phyloP scores from a whole-genome alignment of 2,797 vertebrate species.

The Sciurus carolinensis region DNA sequence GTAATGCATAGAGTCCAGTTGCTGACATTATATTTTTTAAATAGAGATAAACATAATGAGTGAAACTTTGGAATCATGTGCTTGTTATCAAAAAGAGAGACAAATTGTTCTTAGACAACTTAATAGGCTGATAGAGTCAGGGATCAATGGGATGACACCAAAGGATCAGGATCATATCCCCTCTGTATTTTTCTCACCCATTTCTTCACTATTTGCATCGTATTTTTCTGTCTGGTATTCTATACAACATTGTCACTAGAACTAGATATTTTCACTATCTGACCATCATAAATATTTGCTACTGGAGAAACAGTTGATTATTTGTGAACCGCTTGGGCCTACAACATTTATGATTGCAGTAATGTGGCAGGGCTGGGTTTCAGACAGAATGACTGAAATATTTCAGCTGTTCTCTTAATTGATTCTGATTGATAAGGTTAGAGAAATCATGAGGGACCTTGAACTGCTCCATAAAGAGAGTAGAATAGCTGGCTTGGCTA shows the following conservation, averaged over 20 bases:
- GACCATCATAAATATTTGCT: background rate
- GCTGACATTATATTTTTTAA: background rate
- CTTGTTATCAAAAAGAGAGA: background rate
- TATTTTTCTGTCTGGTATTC: background rate
- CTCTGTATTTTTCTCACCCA: background rate
- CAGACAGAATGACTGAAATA: background rate
- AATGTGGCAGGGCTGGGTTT: background rate
- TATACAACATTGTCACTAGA: background rate
- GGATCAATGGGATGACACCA: background rate
- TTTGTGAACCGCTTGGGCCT: background rate
- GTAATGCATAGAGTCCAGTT: background rate
- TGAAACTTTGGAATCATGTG: background rate
- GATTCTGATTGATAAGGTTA: background rate
- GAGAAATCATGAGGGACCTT: background rate
- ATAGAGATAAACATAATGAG: background rate
- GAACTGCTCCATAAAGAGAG: background rate
- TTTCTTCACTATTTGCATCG: background rate
- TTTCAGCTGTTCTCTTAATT: background rate
- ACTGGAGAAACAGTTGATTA: background rate
- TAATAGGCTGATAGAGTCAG: background rate
- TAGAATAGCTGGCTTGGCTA: conserved; percentile 17
- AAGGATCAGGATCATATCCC: background rate
- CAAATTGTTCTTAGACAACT: background rate
- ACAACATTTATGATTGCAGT: background rate
- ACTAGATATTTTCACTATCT: background rate